A percentile compares a stretch with the other conserved stretches of the same genome.
phyloP scores from a whole-genome alignment of 2,888 invertebrate species.

The Sinopyrophorus schimmeli region DNA sequence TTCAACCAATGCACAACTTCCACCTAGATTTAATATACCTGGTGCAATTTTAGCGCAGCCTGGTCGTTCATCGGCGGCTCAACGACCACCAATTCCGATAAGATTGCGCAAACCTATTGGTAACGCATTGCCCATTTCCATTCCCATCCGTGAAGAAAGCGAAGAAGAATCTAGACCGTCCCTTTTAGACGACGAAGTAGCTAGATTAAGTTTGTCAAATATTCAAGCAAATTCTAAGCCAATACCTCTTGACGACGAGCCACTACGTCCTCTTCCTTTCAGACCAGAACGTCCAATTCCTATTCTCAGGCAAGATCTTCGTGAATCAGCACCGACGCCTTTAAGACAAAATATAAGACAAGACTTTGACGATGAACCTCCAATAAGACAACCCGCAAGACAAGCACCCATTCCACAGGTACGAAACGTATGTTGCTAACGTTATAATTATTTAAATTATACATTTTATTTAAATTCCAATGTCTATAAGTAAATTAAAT shows the following conservation, averaged over 20 bases:
- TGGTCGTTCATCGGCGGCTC: slow-evolving; percentile 51
- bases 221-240: slow-evolving; percentile 34
- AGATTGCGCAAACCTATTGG: slow-evolving; percentile 50
- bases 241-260: slow-evolving; percentile 14
- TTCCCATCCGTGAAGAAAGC: slow-evolving; percentile 55
- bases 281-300: slow-evolving; percentile 51
- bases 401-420: slow-evolving; percentile 22
- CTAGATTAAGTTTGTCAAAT: slow-evolving; percentile 42
- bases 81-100: slow-evolving; percentile 55
- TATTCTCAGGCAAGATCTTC: slow-evolving; percentile 46
- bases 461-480: not conserved
- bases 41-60: slow-evolving; percentile 61
- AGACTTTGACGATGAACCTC: slow-evolving; percentile 26
- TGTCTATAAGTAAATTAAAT: too few species aligned
- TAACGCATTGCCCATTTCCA: slow-evolving; percentile 44
- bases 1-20: slow-evolving; percentile 58
- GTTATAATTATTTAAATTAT: not conserved
- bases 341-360: slow-evolving; percentile 30
- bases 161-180: slow-evolving; percentile 44
- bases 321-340: slow-evolving; percentile 39
- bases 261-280: slow-evolving; percentile 43
- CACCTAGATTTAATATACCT: slow-evolving; percentile 68
- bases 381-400: slow-evolving; percentile 28
- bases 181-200: slow-evolving; percentile 48
- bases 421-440: not conserved